Evolutionary conservation across 2,797 vertebrate genomes (phyloP).

Genomic region (Scleropages formosus): DNA sequence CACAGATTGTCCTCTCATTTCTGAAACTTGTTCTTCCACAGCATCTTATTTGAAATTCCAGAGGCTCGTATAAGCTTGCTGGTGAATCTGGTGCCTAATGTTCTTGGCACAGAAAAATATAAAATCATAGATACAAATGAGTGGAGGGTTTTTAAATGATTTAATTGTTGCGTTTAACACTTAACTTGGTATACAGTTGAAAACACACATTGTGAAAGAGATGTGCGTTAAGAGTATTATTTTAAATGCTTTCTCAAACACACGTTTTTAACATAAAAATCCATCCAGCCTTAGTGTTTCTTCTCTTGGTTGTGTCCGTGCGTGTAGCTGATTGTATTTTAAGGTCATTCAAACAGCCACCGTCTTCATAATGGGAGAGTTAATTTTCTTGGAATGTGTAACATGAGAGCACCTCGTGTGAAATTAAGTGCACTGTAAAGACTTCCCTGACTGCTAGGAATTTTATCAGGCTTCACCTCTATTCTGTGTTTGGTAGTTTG

Average conservation of each 20-base stretch:
- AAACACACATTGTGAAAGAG: neutral
- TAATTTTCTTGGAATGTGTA: neutral
- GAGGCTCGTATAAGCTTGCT: constrained; percentile 18
- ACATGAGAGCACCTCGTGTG: constrained; percentile 13
- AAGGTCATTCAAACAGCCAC: neutral
- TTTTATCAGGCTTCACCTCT: neutral
- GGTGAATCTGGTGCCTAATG: constrained; percentile 11
- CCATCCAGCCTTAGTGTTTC: neutral
- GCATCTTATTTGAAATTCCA: constrained; percentile 19
- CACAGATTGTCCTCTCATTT: neutral
- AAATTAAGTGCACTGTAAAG: constrained; percentile 6
- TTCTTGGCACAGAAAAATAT: neutral
- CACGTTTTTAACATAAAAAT: neutral
- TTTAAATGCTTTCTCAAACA: neutral
- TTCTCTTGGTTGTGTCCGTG: neutral
- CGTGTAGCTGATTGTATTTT: constrained; percentile 22
- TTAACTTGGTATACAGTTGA: constrained; percentile 11
- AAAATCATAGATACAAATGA: constrained; percentile 6
- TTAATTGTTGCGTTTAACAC: constrained; percentile 17
- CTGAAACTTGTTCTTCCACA: constrained; percentile 3
- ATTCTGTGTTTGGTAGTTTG: neutral
- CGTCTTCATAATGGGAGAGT: neutral
- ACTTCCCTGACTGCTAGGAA: constrained; percentile 2
- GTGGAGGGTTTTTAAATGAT: neutral
- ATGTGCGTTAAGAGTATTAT: neutral